Evolutionary conservation across 2,888 invertebrate genomes (phyloP).

Genomic region (Octodonta nipae): DNA sequence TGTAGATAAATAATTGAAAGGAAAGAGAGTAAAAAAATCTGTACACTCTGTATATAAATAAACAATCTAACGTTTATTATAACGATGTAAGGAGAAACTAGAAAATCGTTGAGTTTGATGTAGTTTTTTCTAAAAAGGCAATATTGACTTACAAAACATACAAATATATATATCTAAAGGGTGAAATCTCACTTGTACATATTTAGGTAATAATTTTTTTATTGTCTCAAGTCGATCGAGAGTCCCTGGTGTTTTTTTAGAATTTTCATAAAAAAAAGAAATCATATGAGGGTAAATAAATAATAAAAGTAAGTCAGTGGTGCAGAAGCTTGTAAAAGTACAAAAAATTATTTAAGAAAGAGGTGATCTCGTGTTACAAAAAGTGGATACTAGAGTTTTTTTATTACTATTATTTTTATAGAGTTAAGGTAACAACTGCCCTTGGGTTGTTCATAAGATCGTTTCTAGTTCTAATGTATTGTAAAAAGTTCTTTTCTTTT

Average conservation of each 20-base stretch:
- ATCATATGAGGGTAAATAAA: no score
- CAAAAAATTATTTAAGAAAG: slow-evolving; percentile 35
- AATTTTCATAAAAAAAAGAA: no score
- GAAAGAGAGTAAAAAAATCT: slow-evolving; percentile 11
- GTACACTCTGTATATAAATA: slow-evolving; percentile 23
- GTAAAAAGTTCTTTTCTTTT: no score
- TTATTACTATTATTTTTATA: slow-evolving; percentile 22
- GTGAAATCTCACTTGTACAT: slow-evolving; percentile 15
- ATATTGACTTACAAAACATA: slow-evolving; percentile 14
- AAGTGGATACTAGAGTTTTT: slow-evolving; percentile 28
- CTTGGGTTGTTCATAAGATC: slow-evolving; percentile 18
- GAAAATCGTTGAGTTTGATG: slow-evolving; percentile 20
- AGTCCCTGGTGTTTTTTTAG: no score
- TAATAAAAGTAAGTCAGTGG: slow-evolving; percentile 18
- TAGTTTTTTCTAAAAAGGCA: slow-evolving; percentile 10
- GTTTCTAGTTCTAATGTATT: no score
- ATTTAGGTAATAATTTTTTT: slow-evolving; percentile 8
- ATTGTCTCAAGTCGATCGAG: no score
- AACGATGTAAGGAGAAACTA: slow-evolving; percentile 18
- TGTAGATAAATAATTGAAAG: background rate
- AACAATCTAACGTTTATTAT: slow-evolving; percentile 12
- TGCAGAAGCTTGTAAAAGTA: slow-evolving; percentile 27
- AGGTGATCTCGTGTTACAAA: slow-evolving; percentile 32
- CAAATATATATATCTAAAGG: background rate
- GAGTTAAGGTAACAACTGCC: slow-evolving; percentile 16